These are phyloP conservation scores for Apodemus agrarius DNA, from an alignment of 2,797 vertebrate genomes.

Conservation along the genomic window DNA sequence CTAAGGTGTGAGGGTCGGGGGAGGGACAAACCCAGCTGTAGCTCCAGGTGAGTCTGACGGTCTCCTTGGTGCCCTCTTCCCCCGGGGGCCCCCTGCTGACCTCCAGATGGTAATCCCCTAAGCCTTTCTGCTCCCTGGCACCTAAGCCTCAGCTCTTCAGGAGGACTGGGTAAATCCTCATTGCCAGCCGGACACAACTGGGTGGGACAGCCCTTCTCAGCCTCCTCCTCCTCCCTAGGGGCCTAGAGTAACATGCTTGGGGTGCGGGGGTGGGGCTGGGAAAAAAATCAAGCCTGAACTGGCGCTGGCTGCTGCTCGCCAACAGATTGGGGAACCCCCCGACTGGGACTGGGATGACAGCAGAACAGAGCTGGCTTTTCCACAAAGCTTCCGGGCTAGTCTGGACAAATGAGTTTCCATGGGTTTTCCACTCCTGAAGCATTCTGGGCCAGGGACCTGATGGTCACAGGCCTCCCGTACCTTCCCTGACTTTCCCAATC, in stretches of 20 bases:
- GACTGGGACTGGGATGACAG: not conserved
- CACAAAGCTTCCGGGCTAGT: not conserved
- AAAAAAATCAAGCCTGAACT: not conserved
- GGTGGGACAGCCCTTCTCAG: not conserved
- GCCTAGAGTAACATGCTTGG: not conserved
- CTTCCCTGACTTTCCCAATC: not conserved
- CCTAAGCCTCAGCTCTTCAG: not conserved
- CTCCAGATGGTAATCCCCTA: slow-evolving; percentile 56
- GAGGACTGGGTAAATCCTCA: not conserved
- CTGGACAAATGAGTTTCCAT: not conserved
- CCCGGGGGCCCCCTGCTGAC: not conserved
- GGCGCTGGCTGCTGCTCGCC: not conserved
- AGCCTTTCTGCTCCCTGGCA: not conserved
- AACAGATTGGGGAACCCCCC: not conserved
- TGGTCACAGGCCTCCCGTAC: not conserved
- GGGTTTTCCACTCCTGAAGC: not conserved
- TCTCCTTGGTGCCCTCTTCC: not conserved
- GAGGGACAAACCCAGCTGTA: not conserved
- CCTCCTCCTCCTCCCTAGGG: not conserved
- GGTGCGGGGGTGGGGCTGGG: not conserved
- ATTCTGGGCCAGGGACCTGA: not conserved
- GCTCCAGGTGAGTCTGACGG: not conserved
- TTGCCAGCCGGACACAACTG: not conserved
- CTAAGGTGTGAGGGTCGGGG: no score
- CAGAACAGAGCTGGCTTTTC: accelerated